Evolutionary conservation across 1,140 invertebrate genomes (phyloP).

Genomic region (Tetragnatha versicolor): DNA sequence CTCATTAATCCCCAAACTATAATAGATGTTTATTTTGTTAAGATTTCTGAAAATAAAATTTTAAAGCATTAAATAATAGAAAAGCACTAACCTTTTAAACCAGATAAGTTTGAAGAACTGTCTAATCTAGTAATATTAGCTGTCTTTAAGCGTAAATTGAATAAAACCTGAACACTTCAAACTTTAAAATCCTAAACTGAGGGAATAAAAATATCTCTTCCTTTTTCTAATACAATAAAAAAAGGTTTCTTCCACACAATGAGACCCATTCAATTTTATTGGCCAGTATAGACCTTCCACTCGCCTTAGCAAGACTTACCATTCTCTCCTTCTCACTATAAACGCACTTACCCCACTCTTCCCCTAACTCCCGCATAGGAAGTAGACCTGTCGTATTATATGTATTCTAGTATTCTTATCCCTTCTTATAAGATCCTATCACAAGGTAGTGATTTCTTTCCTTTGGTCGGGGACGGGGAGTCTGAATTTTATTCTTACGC

Average conservation of each 20-base stretch:
- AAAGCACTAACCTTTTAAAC: no score
- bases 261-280: background rate
- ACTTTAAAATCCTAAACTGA: no score
- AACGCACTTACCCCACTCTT: slow-evolving; percentile 9
- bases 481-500: slow-evolving; percentile 18
- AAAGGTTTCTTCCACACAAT: background rate
- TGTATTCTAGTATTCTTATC: slow-evolving; percentile 45
- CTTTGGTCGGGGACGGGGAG: slow-evolving; percentile 14
- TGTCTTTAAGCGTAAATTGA: no score
- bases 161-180: no score
- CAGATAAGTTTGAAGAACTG: no score
- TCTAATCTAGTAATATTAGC: no score
- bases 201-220: no score
- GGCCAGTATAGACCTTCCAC: background rate
- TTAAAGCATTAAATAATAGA: no score
- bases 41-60: no score
- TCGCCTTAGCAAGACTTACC: background rate
- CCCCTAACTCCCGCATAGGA: background rate
- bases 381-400: slow-evolving; percentile 45
- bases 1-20: no score
- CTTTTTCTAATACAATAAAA: no score
- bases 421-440: slow-evolving; percentile 49
- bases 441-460: slow-evolving; percentile 41
- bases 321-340: background rate
- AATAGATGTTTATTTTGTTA: no score